Evolutionary conservation across 1,140 invertebrate genomes (phyloP).

Genomic region (Odontomachus brunneus): DNA sequence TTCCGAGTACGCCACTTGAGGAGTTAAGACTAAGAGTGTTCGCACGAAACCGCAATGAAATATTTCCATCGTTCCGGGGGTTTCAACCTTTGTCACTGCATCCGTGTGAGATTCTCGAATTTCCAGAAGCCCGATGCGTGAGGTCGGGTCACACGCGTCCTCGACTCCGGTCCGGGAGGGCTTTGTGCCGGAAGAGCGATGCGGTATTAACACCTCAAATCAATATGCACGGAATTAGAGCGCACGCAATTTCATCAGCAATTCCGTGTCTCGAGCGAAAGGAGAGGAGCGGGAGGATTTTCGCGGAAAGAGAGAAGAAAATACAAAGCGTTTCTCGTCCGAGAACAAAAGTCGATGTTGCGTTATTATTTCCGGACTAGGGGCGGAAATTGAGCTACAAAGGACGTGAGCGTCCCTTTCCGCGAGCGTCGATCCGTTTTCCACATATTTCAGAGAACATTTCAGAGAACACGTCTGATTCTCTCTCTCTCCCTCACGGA

Average conservation of each 20-base stretch:
- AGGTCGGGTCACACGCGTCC: constrained; percentile 12
- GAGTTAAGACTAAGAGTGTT: too few species aligned
- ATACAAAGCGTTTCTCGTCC: neutral
- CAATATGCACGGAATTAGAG: constrained; percentile 22
- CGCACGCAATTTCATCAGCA: constrained; percentile 22
- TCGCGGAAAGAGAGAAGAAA: neutral
- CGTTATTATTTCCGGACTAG: neutral
- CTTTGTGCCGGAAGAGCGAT: neutral
- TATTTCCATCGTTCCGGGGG: neutral
- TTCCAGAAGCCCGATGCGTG: constrained; percentile 6
- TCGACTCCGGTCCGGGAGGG: constrained; percentile 12
- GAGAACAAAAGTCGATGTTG: neutral
- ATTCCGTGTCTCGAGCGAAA: neutral
- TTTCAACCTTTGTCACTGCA: neutral
- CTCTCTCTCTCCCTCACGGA: too few species aligned
- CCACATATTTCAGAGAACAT: too few species aligned
- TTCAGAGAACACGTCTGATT: too few species aligned
- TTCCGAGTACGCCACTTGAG: too few species aligned
- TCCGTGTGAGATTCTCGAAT: neutral
- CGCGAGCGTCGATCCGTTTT: too few species aligned
- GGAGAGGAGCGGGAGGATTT: neutral
- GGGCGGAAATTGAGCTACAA: too few species aligned
- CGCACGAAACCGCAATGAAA: too few species aligned
- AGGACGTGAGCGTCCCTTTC: too few species aligned
- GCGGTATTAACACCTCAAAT: constrained; percentile 17